phyloP scores from a whole-genome alignment of 2,113 vertebrate genomes.

The Prunella fulvescens region DNA sequence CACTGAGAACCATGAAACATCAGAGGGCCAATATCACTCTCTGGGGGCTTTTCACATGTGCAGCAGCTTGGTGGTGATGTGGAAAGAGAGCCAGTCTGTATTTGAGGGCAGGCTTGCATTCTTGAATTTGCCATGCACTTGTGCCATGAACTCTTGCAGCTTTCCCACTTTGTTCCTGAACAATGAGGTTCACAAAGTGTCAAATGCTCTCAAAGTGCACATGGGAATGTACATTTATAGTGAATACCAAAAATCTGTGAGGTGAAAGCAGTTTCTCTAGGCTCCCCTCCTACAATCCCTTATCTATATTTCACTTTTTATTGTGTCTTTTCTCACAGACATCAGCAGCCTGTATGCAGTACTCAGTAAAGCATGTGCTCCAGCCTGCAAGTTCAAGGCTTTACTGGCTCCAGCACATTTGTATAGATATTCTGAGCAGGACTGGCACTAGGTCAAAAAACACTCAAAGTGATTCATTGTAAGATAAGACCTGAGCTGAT shows the following conservation, averaged over 20 bases:
- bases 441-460: background rate
- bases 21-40: background rate
- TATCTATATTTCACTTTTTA: background rate
- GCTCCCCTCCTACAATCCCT: background rate
- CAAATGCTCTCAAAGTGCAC: background rate
- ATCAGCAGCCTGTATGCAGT: background rate
- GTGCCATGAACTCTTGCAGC: background rate
- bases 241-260: background rate
- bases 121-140: background rate
- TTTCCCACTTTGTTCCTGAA: background rate
- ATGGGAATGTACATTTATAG: background rate
- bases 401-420: background rate
- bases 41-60: background rate
- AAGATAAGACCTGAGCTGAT: background rate
- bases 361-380: background rate
- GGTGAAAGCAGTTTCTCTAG: background rate
- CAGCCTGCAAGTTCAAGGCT: background rate
- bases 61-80: background rate
- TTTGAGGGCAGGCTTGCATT: background rate
- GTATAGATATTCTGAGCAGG: background rate
- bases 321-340: background rate
- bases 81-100: background rate
- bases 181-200: background rate
- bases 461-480: background rate
- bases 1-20: rapidly evolving